A percentile compares a stretch with the other conserved stretches of the same genome.
These are phyloP conservation scores for Spheniscus humboldti DNA, from an alignment of 2,797 vertebrate genomes.

Conservation along the genomic window DNA sequence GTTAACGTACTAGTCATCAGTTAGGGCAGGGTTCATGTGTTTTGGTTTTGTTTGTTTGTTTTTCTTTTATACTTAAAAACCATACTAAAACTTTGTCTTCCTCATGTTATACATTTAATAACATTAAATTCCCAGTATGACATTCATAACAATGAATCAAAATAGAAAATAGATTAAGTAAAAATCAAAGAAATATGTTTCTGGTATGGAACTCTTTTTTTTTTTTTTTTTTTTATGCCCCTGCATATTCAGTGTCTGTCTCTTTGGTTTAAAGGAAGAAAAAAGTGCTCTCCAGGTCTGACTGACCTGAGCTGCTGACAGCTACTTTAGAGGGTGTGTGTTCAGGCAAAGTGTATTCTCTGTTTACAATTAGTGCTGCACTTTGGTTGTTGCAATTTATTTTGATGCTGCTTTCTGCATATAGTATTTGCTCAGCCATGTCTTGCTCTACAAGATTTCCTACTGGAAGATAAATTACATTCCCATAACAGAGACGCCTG, in stretches of 20 bases:
- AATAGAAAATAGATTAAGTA: background rate
- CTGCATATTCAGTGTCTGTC: background rate
- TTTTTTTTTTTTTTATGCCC: background rate
- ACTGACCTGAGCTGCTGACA: background rate
- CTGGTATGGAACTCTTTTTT: background rate
- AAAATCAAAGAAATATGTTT: background rate
- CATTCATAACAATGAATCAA: background rate
- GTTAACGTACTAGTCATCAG: background rate
- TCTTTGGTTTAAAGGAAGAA: background rate
- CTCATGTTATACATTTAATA: background rate
- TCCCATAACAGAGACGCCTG: background rate
- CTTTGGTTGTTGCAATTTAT: background rate
- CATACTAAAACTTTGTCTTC: background rate
- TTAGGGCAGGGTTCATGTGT: background rate
- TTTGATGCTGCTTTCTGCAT: background rate
- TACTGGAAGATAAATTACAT: background rate
- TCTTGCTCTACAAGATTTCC: background rate
- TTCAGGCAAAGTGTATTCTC: background rate
- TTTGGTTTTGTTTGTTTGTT: background rate
- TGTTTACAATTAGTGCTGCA: background rate
- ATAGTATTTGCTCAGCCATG: background rate
- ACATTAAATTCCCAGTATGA: background rate
- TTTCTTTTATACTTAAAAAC: background rate
- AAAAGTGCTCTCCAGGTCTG: background rate
- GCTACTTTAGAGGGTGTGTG: background rate